Conservation (phyloP, 2,888 invertebrate genomes). For the Reticulitermes lucifugus region DNA sequence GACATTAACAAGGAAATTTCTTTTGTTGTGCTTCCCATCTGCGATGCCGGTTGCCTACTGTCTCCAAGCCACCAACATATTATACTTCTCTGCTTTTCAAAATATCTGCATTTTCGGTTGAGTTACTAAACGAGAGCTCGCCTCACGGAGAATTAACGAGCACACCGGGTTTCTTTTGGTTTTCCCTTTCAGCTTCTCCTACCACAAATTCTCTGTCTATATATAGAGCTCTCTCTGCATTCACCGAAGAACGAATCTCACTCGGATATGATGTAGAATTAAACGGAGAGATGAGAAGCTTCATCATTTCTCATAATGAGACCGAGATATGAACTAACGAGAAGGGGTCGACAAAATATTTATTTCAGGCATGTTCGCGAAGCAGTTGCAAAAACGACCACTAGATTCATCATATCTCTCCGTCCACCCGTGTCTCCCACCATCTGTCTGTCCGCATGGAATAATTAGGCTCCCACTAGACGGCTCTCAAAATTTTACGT, state of each 20-base stretch:
- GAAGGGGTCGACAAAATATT: too few relatives aligned
- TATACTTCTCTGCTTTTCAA: conserved; percentile 31
- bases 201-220: not conserved
- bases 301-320: not conserved
- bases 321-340: not conserved
- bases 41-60: not conserved
- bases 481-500: too few relatives aligned
- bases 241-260: not conserved
- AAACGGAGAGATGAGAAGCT: conserved; percentile 21
- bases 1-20: not conserved
- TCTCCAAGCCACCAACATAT: not conserved
- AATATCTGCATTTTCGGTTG: conserved; percentile 44
- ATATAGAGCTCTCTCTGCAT: not conserved
- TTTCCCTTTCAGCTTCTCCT: not conserved
- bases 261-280: conserved; percentile 20
- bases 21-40: not conserved
- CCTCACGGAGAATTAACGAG: conserved; percentile 16
- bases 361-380: too few relatives aligned
- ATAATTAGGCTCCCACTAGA: too few relatives aligned
- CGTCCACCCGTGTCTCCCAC: too few relatives aligned
- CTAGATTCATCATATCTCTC: too few relatives aligned
- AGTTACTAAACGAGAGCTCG: conserved; percentile 14
- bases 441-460: too few relatives aligned
- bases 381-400: too few relatives aligned
- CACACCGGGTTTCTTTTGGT: conserved; percentile 7